These are phyloP conservation scores for Ceratina japonica DNA, from an alignment of 1,140 invertebrate genomes.

Conservation along the genomic window DNA sequence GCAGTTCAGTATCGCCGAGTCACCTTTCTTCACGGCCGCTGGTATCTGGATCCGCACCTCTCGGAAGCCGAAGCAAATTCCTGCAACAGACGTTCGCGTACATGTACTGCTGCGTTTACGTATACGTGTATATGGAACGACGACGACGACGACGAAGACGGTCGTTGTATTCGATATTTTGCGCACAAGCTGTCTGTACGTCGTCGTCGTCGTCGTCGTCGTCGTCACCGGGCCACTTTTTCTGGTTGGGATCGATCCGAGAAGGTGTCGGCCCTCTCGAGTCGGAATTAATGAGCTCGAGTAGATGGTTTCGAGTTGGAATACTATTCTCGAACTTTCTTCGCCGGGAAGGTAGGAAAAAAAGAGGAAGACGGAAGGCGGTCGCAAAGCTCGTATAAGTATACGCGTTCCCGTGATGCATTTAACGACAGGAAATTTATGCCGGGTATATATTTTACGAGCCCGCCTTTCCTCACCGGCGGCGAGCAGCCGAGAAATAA, in stretches of 20 bases:
- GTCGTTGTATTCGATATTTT: background rate
- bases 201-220: too few relatives aligned
- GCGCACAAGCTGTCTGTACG: background rate
- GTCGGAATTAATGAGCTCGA: slow-evolving; percentile 24
- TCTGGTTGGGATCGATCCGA: background rate
- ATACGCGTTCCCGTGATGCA: background rate
- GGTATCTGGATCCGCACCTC: slow-evolving; percentile 85
- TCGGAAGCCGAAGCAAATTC: slow-evolving; percentile 80
- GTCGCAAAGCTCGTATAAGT: too few relatives aligned
- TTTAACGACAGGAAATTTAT: background rate
- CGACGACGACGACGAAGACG: too few relatives aligned
- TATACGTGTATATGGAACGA: background rate
- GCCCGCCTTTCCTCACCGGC: too few relatives aligned
- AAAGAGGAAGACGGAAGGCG: background rate
- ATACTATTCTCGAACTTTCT: slow-evolving; percentile 12
- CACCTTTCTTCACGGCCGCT: slow-evolving; percentile 84
- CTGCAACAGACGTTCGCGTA: slow-evolving; percentile 64
- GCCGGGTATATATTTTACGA: background rate
- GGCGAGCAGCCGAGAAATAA: too few relatives aligned
- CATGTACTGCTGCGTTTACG: background rate
- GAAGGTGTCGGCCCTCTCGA: slow-evolving; percentile 19
- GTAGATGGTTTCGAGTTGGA: slow-evolving; percentile 6
- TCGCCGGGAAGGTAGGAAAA: too few relatives aligned
- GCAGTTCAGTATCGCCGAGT: slow-evolving; percentile 86
- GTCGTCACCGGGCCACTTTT: too few relatives aligned